Evolutionary conservation across 2,888 invertebrate genomes (phyloP).

Genomic region (Acronicta alni): DNA sequence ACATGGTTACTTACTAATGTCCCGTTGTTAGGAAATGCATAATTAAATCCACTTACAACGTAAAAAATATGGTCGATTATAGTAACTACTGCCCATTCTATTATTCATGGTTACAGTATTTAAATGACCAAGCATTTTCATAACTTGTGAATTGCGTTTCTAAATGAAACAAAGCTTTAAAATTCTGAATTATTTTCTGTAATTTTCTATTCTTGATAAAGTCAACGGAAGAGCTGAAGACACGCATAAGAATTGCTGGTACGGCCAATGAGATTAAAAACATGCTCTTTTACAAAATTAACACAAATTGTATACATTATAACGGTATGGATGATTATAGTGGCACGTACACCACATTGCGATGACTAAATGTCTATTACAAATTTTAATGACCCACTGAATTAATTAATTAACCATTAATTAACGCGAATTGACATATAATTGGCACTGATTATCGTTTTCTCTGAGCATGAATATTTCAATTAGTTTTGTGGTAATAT

Average conservation of each 20-base stretch:
- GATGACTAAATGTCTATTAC: constrained; percentile 5
- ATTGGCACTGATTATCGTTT: not conserved
- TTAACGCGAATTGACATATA: constrained; percentile 3
- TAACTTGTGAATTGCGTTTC: not conserved
- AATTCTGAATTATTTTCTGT: too few relatives aligned
- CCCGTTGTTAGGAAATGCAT: not conserved
- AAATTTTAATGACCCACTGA: constrained; percentile 13
- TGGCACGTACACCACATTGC: constrained; percentile 26
- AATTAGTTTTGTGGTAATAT: too few relatives aligned
- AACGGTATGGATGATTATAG: not conserved
- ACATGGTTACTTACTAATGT: not conserved
- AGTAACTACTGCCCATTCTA: constrained; percentile 18
- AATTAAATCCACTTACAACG: constrained; percentile 24
- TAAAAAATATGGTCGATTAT: constrained; percentile 26
- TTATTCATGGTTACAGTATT: constrained; percentile 20
- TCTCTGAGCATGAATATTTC: not conserved
- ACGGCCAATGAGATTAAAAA: too few relatives aligned
- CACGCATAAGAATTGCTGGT: not conserved
- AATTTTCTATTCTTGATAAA: not conserved
- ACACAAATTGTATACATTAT: not conserved
- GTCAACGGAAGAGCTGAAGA: not conserved
- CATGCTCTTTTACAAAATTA: too few relatives aligned
- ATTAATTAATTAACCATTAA: constrained; percentile 20
- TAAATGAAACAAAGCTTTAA: not conserved
- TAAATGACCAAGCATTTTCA: constrained; percentile 10